Evolutionary conservation across 2,113 vertebrate species (phyloP).

Genomic region (Pterocles orientalis): DNA sequence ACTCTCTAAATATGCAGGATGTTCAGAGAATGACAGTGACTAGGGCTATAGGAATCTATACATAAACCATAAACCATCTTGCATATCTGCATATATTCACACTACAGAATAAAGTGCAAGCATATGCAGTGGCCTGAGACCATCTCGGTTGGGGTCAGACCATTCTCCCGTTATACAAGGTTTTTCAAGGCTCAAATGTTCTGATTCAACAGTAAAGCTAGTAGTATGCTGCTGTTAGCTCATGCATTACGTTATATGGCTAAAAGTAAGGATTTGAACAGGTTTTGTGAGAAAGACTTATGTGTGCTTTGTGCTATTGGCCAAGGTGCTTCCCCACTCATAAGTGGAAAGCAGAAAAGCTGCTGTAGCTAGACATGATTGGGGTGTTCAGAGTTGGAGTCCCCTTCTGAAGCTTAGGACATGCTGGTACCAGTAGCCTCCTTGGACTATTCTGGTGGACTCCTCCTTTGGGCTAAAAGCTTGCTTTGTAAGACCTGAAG

Average conservation of each 20-base stretch:
- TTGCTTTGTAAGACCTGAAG: background rate
- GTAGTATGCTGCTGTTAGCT: background rate
- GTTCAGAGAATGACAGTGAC: background rate
- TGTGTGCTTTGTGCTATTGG: background rate
- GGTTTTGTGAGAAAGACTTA: background rate
- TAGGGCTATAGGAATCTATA: background rate
- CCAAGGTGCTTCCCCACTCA: background rate
- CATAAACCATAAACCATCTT: background rate
- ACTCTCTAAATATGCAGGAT: background rate
- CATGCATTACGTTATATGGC: background rate
- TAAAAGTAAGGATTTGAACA: background rate
- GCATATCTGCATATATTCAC: background rate
- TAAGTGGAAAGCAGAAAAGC: background rate
- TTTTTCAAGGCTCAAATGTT: background rate
- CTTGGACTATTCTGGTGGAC: background rate
- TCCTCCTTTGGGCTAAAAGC: background rate
- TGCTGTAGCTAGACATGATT: rapidly evolving
- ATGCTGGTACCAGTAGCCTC: background rate
- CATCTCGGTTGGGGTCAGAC: rapidly evolving
- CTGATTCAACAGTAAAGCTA: background rate
- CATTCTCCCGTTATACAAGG: background rate
- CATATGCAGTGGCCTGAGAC: background rate
- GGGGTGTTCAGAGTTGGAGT: background rate
- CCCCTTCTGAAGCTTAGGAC: background rate
- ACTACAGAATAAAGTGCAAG: background rate